Percentiles rank a stretch among this genome's conserved stretches.
phyloP scores from a whole-genome alignment of 2,797 vertebrate genomes.

The Crocodylus rhombifer region DNA sequence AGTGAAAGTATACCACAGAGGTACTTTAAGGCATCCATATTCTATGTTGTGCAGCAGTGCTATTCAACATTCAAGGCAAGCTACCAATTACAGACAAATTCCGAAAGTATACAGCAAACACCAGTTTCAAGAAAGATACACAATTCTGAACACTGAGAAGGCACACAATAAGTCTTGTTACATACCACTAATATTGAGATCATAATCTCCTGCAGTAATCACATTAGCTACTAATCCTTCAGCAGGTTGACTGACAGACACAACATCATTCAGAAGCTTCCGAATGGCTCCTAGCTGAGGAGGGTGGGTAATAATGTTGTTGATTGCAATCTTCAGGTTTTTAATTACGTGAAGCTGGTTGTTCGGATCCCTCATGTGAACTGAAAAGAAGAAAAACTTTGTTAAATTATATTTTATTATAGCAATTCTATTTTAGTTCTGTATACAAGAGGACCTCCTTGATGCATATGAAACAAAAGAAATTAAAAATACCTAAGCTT shows the following conservation, averaged over 20 bases:
- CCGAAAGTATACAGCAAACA: background rate
- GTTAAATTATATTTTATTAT: background rate
- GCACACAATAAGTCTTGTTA: slow-evolving; percentile 41
- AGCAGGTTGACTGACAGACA: slow-evolving; percentile 91
- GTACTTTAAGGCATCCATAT: background rate
- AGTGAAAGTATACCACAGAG: background rate
- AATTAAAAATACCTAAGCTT: background rate
- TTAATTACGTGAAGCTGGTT: slow-evolving; percentile 96
- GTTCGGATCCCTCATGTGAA: slow-evolving; percentile 96
- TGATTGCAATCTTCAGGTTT: slow-evolving; percentile 94
- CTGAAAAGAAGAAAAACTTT: slow-evolving; percentile 73
- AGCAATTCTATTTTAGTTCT: slow-evolving; percentile 14
- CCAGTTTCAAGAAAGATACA: background rate
- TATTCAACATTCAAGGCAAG: background rate
- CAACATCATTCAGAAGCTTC: slow-evolving; percentile 89
- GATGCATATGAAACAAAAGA: slow-evolving; percentile 3
- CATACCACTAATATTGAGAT: slow-evolving; percentile 96
- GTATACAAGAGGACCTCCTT: background rate
- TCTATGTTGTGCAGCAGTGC: background rate
- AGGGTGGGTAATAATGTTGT: slow-evolving; percentile 88
- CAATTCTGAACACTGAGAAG: background rate
- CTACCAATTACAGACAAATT: background rate
- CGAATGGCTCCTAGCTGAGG: slow-evolving; percentile 81
- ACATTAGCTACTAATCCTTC: slow-evolving; percentile 90
- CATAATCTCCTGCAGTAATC: slow-evolving; percentile 94